Percentiles rank a stretch among this genome's conserved stretches.
Evolutionary conservation across 2,113 vertebrate genomes (phyloP).

Genomic region (Microcebus tavaratra): DNA sequence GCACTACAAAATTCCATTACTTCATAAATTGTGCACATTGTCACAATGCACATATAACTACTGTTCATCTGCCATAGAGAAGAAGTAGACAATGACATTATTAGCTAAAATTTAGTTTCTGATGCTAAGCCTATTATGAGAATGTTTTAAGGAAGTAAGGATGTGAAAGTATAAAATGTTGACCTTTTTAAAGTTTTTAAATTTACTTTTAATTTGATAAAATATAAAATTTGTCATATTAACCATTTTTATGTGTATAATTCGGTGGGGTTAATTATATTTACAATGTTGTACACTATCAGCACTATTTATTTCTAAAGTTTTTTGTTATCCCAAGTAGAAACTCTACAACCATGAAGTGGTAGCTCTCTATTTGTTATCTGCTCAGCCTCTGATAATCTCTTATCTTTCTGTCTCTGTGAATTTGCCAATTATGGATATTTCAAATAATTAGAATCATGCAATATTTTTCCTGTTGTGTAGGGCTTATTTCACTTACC

Average conservation of each 20-base stretch:
- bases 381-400: neutral
- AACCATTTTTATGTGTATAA: neutral
- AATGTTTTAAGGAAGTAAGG: neutral
- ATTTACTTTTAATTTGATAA: neutral
- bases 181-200: neutral
- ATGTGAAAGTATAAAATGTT: neutral
- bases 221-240: neutral
- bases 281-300: neutral
- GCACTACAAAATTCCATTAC: neutral
- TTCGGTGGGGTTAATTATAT: neutral
- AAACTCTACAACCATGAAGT: neutral
- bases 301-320: neutral
- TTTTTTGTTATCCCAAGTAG: neutral
- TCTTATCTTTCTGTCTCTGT: neutral
- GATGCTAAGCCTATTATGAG: neutral
- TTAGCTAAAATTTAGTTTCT: neutral
- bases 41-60: neutral
- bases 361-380: neutral
- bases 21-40: neutral
- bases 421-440: neutral
- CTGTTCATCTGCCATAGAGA: neutral
- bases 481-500: neutral
- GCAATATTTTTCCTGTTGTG: neutral
- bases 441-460: neutral
- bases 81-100: neutral